These are phyloP conservation scores for Danaus melanippus DNA, from an alignment of 1,140 invertebrate genomes.

Conservation along the genomic window DNA sequence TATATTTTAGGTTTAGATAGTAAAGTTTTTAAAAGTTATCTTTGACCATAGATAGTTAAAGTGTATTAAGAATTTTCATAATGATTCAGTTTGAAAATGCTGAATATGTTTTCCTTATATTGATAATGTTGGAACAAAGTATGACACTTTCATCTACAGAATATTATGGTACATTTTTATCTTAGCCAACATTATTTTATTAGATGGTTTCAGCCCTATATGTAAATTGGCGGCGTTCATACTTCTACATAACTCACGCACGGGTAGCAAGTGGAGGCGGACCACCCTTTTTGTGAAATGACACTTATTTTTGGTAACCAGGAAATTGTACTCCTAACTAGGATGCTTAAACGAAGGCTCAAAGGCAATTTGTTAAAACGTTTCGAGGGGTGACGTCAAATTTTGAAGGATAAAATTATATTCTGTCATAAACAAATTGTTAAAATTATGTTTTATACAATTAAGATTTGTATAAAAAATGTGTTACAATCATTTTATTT, in stretches of 20 bases:
- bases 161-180: no score
- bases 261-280: slow-evolving; percentile 18
- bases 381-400: slow-evolving; percentile 20
- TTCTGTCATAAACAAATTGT: no score
- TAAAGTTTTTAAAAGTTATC: no score
- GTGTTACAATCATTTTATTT: neutral
- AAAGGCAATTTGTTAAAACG: slow-evolving; percentile 34
- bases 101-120: no score
- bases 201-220: slow-evolving; percentile 31
- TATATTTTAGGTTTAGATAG: no score
- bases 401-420: slow-evolving; percentile 9
- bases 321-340: slow-evolving; percentile 55
- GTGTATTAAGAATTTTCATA: no score
- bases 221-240: slow-evolving; percentile 51
- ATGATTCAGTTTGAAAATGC: no score
- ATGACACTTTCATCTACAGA: no score
- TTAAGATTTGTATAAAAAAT: no score
- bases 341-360: slow-evolving; percentile 32
- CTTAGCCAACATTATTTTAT: neutral
- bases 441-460: no score
- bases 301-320: slow-evolving; percentile 56
- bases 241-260: slow-evolving; percentile 44
- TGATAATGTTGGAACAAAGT: no score
- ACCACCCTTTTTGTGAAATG: slow-evolving; percentile 53
- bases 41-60: no score